phyloP scores from a whole-genome alignment of 2,797 vertebrate species.

The Pipistrellus pygmaeus region DNA sequence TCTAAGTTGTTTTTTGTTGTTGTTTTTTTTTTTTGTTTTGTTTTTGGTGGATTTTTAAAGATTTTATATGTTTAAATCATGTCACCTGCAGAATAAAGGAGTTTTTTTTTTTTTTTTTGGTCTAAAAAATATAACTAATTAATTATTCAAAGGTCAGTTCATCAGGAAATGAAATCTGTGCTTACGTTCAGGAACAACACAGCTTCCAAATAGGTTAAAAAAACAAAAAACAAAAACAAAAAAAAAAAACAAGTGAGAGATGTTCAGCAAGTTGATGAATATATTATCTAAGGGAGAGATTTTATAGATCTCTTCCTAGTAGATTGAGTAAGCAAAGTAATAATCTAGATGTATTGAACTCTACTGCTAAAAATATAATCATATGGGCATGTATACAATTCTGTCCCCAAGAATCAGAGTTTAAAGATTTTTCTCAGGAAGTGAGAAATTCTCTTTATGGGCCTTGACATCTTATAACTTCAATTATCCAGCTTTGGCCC shows the following conservation, averaged over 20 bases:
- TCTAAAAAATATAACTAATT: conserved; percentile 18
- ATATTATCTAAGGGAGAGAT: not conserved
- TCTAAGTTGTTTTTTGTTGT: not conserved
- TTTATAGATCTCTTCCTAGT: not conserved
- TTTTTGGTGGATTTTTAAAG: not conserved
- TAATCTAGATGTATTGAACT: not conserved
- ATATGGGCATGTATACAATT: not conserved
- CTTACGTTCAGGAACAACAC: not conserved
- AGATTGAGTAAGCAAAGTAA: not conserved
- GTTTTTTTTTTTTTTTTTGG: not conserved
- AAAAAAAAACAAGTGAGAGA: not conserved
- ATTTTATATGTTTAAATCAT: not conserved
- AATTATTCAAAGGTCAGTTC: conserved; percentile 10
- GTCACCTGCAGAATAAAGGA: not conserved
- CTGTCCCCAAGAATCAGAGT: not conserved
- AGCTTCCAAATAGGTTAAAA: not conserved
- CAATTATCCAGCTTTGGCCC: conserved; percentile 17
- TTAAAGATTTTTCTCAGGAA: conserved; percentile 42
- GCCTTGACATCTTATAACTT: conserved; percentile 31
- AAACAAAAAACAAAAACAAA: not conserved
- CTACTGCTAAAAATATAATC: not conserved
- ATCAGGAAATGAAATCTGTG: not conserved
- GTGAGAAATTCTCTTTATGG: conserved; percentile 38
- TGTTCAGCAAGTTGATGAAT: not conserved
- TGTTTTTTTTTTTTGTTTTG: too few species aligned